Conservation (phyloP, 2,113 vertebrate genomes). For the Scartelaos histophorus region DNA sequence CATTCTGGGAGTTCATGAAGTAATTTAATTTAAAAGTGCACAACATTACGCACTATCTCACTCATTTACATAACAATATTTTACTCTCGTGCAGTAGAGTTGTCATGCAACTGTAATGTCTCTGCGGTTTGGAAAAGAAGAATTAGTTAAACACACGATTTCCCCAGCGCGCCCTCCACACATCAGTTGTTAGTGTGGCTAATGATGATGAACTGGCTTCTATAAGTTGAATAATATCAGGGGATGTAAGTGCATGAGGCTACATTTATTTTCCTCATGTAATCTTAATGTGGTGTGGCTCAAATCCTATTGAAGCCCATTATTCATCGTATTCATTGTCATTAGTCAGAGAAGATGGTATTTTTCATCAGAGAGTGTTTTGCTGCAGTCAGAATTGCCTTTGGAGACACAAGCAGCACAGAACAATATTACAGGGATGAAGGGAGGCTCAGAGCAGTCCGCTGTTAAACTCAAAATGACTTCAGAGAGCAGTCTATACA, state of each 20-base stretch:
- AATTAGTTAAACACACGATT: conserved; percentile 38
- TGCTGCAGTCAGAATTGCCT: conserved; percentile 41
- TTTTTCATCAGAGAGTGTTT: conserved; percentile 55
- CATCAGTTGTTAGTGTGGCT: conserved; percentile 36
- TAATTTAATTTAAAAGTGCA: neutral
- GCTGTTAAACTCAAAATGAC: neutral
- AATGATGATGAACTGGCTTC: conserved; percentile 61
- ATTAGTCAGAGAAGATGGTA: conserved; percentile 42
- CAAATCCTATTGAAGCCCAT: conserved; percentile 51
- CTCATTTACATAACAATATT: neutral
- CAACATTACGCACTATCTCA: neutral
- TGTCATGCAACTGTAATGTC: conserved; percentile 9
- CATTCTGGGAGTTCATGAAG: neutral
- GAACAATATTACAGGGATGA: conserved; percentile 24
- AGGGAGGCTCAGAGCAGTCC: neutral
- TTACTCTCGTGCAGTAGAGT: neutral
- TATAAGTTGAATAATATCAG: conserved; percentile 52
- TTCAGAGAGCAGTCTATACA: neutral
- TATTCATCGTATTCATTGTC: conserved; percentile 56
- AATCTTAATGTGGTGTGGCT: conserved; percentile 43
- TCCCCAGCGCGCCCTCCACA: conserved; percentile 17
- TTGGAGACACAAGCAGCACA: conserved; percentile 27
- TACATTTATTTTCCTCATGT: conserved; percentile 52
- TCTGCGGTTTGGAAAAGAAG: conserved; percentile 19
- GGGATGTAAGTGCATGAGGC: conserved; percentile 49